phyloP scores from a whole-genome alignment of 2,113 vertebrate genomes.

The Dendropsophus ebraccatus region DNA sequence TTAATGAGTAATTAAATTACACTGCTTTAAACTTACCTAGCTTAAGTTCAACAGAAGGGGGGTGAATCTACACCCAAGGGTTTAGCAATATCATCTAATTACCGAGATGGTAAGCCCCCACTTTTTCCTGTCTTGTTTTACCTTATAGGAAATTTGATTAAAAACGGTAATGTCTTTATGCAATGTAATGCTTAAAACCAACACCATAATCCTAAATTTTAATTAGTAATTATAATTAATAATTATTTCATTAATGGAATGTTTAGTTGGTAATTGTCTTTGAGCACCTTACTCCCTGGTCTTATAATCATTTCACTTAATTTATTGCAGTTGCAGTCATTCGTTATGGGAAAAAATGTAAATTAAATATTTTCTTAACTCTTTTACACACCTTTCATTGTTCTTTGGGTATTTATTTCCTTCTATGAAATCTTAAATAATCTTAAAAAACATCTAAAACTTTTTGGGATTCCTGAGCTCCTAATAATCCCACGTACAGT shows the following conservation, averaged over 20 bases:
- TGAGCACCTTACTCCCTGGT: slow-evolving; percentile 75
- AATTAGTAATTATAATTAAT: slow-evolving; percentile 86
- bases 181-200: slow-evolving; percentile 76
- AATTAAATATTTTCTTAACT: slow-evolving; percentile 15
- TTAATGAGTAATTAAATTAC: slow-evolving; percentile 81
- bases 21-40: slow-evolving; percentile 78
- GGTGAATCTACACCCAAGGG: slow-evolving; percentile 72
- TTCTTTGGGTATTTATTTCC: background rate
- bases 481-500: no score
- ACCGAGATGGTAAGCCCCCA: slow-evolving; percentile 65
- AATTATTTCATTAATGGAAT: slow-evolving; percentile 84
- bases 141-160: slow-evolving; percentile 77
- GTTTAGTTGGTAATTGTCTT: slow-evolving; percentile 82
- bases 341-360: slow-evolving; percentile 66
- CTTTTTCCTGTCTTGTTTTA: slow-evolving; percentile 71
- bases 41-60: slow-evolving; percentile 74
- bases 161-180: slow-evolving; percentile 79
- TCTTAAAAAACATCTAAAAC: no score
- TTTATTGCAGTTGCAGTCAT: slow-evolving; percentile 64
- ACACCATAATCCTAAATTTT: slow-evolving; percentile 83
- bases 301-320: slow-evolving; percentile 72
- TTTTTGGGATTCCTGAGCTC: no score
- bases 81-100: slow-evolving; percentile 72
- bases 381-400: background rate
- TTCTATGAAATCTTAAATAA: background rate